Percentiles rank a stretch among this genome's conserved stretches.
Conservation (phyloP, 2,113 vertebrate genomes). For the Dascyllus trimaculatus region DNA sequence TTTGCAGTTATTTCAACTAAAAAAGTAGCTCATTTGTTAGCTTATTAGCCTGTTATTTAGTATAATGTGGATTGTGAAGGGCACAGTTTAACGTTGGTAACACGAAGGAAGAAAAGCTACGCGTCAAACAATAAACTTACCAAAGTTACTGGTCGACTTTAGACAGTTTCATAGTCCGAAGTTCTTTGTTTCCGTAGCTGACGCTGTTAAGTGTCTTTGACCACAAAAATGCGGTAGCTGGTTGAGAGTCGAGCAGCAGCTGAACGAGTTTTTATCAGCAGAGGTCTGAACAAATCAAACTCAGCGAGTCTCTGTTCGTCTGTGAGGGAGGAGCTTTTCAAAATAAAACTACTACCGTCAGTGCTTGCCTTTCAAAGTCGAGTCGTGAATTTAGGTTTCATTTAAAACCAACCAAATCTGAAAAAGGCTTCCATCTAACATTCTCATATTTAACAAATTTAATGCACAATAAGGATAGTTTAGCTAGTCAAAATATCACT, state of each 20-base stretch:
- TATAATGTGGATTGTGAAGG: too few species aligned
- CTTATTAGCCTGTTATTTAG: background rate
- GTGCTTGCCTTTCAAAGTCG: too few species aligned
- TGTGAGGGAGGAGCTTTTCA: constrained; percentile 18
- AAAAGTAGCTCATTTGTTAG: background rate
- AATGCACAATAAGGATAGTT: too few species aligned
- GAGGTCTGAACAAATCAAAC: background rate
- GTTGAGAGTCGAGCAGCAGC: background rate
- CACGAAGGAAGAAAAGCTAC: background rate
- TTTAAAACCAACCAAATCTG: too few species aligned
- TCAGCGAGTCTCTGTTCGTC: background rate
- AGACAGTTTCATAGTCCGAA: background rate
- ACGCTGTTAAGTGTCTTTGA: background rate
- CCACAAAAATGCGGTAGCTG: fast-evolving
- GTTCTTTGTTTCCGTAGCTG: constrained; percentile 19
- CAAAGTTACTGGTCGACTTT: constrained; percentile 16
- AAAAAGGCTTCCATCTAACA: too few species aligned
- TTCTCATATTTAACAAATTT: too few species aligned
- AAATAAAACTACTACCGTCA: constrained; percentile 19
- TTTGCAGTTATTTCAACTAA: too few species aligned
- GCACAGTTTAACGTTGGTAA: background rate
- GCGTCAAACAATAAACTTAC: constrained; percentile 41
- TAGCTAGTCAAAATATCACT: too few species aligned
- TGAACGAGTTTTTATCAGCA: background rate
- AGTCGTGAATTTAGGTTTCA: too few species aligned